Conservation (phyloP, 2,888 invertebrate species). For the Archaeoteleia sp. region DNA sequence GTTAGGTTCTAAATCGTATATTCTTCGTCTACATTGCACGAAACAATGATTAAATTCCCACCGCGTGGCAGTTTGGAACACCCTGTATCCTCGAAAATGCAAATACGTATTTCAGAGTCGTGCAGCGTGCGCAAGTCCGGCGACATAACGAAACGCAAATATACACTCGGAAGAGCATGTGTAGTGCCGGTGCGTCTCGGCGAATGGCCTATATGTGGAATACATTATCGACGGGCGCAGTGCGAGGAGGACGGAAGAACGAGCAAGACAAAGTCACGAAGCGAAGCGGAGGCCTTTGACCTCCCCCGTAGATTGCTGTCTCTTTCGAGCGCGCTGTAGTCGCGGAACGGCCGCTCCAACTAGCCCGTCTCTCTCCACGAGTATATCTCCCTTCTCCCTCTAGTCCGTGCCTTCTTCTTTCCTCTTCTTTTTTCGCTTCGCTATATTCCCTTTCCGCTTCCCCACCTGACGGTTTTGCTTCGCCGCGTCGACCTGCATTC, state of each 20-base stretch:
- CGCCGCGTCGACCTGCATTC: constrained; percentile 62
- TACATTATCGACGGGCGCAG: constrained; percentile 61
- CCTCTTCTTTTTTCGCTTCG: constrained; percentile 15
- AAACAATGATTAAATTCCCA: constrained; percentile 1
- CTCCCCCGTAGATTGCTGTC: constrained; percentile 59
- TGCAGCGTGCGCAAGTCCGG: constrained; percentile 6
- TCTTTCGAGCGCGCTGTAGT: constrained; percentile 35
- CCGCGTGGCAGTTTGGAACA: constrained; percentile 1
- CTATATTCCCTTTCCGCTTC: constrained; percentile 47
- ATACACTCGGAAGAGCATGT: constrained; percentile 31
- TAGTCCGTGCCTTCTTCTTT: constrained; percentile 10
- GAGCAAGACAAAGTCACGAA: constrained; percentile 54
- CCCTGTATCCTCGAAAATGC: constrained; percentile 8
- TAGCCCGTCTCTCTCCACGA: constrained; percentile 12
- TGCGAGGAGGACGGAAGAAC: constrained; percentile 15
- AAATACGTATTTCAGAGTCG: constrained; percentile 2
- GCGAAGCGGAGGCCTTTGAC: constrained; percentile 73
- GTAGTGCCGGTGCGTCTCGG: constrained; percentile 47
- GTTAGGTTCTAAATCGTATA: no score
- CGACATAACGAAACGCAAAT: constrained; percentile 23
- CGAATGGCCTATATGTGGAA: constrained; percentile 55
- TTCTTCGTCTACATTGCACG: no score
- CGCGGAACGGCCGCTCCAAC: constrained; percentile 37
- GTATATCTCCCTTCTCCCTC: constrained; percentile 9
- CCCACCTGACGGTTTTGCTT: constrained; percentile 33